Percentiles rank a stretch among this genome's conserved stretches.
phyloP scores from a whole-genome alignment of 2,797 vertebrate genomes.

The Dicrostonyx torquatus region DNA sequence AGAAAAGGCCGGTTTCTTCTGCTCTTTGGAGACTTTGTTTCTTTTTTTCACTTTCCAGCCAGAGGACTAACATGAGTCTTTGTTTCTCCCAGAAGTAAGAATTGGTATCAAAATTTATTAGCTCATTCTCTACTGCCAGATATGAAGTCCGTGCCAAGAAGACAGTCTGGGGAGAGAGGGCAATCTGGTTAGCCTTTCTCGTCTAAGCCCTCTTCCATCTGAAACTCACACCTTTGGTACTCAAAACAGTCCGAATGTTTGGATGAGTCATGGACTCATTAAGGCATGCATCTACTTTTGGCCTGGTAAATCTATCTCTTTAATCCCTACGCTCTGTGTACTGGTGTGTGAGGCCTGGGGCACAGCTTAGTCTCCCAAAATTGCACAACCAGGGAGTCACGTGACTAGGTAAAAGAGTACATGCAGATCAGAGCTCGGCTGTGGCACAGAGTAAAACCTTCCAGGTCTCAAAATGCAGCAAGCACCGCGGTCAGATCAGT shows the following conservation, averaged over 20 bases:
- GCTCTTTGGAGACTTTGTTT: conserved; percentile 19
- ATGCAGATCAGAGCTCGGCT: not conserved
- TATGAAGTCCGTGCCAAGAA: not conserved
- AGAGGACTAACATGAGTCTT: not conserved
- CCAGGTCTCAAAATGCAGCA: not conserved
- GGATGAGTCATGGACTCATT: not conserved
- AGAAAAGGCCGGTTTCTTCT: conserved; percentile 31
- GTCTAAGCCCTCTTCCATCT: not conserved
- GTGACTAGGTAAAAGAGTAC: not conserved
- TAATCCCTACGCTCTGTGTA: not conserved
- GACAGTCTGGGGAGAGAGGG: not conserved
- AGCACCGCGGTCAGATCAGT: not conserved
- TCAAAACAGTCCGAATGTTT: not conserved
- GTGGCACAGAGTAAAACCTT: not conserved
- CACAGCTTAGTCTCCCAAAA: not conserved
- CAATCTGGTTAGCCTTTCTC: not conserved
- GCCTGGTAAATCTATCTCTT: not conserved
- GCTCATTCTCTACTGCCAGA: not conserved
- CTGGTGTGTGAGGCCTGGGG: not conserved
- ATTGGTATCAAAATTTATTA: conserved; percentile 13
- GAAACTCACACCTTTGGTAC: not conserved
- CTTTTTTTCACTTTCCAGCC: not conserved
- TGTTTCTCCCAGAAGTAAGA: conserved; percentile 18
- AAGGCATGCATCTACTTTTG: not conserved
- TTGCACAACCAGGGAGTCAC: not conserved